phyloP scores from a whole-genome alignment of 1,140 invertebrate genomes.

The Nasonia giraulti region DNA sequence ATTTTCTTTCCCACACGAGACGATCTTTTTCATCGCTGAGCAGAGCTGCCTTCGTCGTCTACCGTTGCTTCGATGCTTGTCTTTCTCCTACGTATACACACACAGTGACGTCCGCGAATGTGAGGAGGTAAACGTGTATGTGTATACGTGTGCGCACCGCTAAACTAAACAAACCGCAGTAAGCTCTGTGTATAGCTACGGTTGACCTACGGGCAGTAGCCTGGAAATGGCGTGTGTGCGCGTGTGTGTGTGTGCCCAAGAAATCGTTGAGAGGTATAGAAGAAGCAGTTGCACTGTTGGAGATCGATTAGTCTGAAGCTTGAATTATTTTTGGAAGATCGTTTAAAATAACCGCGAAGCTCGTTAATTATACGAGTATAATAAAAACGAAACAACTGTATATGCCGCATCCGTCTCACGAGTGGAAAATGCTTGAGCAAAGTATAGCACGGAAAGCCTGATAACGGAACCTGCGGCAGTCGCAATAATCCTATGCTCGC shows the following conservation, averaged over 20 bases:
- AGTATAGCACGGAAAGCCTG: background rate
- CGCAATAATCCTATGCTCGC: background rate
- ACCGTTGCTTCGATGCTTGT: background rate
- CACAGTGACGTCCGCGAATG: background rate
- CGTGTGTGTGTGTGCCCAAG: no score
- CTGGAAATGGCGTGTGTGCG: background rate
- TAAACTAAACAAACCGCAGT: conserved; percentile 16
- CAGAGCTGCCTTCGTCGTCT: background rate
- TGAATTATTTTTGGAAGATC: background rate
- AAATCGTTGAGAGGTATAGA: background rate
- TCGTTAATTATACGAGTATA: background rate
- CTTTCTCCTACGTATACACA: background rate
- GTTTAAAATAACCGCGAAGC: background rate
- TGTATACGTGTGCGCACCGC: background rate
- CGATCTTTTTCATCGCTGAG: background rate
- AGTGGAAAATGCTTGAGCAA: no score
- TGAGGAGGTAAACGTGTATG: no score
- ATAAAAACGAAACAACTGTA: no score
- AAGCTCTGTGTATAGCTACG: background rate
- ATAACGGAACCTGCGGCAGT: background rate
- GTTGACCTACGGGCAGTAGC: background rate
- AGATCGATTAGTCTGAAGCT: background rate
- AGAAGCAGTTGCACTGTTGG: background rate
- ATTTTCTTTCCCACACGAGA: background rate
- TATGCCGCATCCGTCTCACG: no score